Percentiles rank a stretch among this genome's conserved stretches.
These are phyloP conservation scores for Tetramorium parvispinum DNA, from an alignment of 1,140 invertebrate species.

Conservation along the genomic window DNA sequence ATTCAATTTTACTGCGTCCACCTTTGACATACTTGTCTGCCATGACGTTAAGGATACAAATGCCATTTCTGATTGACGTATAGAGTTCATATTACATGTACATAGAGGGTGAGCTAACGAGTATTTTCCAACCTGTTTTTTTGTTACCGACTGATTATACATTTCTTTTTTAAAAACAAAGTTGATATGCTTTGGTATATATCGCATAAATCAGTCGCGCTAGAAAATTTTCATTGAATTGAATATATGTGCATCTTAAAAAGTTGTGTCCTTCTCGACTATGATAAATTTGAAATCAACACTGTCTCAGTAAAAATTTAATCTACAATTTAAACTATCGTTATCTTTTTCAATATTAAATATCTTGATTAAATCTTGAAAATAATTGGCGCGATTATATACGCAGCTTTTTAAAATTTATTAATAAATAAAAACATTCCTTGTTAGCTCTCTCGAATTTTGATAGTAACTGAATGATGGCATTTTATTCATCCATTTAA, in stretches of 20 bases:
- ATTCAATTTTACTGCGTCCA: not conserved
- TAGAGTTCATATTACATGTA: not conserved
- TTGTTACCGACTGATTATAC: not conserved
- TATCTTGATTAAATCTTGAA: not conserved
- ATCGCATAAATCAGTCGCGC: too few species aligned
- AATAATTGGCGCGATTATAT: not conserved
- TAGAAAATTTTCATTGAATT: too few species aligned
- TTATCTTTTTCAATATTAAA: not conserved
- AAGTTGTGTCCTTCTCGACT: not conserved
- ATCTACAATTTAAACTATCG: not conserved
- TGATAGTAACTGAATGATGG: not conserved
- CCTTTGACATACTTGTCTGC: not conserved
- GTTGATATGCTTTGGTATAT: too few species aligned
- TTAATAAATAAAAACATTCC: not conserved
- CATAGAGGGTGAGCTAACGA: not conserved
- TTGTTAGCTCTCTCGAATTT: not conserved
- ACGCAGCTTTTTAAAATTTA: not conserved
- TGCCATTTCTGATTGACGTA: constrained; percentile 4
- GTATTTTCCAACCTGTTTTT: not conserved
- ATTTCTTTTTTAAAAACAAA: too few species aligned
- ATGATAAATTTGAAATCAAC: not conserved
- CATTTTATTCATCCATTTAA: not conserved
- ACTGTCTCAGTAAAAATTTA: not conserved
- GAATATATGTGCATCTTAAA: not conserved
- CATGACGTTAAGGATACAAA: not conserved